Conservation (phyloP, 2,113 vertebrate species). For the Tragelaphus imberbis region DNA sequence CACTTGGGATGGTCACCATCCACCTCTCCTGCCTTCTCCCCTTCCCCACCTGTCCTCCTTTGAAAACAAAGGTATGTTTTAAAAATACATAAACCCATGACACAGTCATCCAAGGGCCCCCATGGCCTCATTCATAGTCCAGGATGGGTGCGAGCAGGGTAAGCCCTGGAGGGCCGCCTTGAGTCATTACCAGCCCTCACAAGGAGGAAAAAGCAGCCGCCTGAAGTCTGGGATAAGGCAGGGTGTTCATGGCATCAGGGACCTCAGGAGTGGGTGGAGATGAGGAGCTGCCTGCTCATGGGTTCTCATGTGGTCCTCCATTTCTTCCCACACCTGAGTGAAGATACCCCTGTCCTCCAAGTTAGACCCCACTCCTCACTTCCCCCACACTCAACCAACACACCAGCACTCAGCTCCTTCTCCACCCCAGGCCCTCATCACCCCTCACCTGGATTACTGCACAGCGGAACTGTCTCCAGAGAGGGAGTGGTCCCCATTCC, state of each 20-base stretch:
- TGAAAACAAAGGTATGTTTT: neutral
- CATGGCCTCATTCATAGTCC: neutral
- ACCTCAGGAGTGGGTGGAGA: neutral
- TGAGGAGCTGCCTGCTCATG: neutral
- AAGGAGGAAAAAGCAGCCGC: neutral
- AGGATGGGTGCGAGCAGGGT: fast-evolving
- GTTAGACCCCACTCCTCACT: neutral
- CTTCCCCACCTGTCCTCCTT: neutral
- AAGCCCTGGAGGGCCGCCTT: neutral
- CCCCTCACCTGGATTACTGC: neutral
- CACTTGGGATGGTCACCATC: neutral
- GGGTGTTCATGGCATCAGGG: neutral
- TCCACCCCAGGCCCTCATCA: neutral
- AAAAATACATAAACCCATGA: neutral
- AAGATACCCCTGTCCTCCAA: neutral
- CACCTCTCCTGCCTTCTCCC: neutral
- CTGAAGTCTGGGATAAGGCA: neutral
- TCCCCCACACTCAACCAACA: neutral
- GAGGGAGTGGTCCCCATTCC: neutral
- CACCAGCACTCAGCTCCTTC: neutral
- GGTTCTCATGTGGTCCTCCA: neutral
- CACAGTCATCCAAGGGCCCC: neutral
- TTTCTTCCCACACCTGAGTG: neutral
- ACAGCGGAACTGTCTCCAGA: neutral
- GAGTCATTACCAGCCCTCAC: neutral